These are phyloP conservation scores for Clamator glandarius DNA, from an alignment of 2,797 vertebrate species.

Conservation along the genomic window DNA sequence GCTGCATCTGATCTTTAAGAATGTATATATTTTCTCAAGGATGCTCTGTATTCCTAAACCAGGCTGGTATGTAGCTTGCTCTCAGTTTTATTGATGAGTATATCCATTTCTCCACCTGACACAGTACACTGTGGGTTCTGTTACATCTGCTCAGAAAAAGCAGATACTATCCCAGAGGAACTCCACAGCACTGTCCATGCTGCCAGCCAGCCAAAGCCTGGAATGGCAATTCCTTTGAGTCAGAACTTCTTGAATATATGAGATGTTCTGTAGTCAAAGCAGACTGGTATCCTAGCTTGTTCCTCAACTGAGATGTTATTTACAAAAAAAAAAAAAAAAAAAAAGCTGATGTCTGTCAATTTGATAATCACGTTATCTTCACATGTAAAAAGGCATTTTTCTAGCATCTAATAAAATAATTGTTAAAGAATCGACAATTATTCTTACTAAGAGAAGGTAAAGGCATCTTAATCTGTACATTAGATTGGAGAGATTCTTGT, in stretches of 20 bases:
- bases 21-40: background rate
- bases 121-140: background rate
- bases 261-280: background rate
- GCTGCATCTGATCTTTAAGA: background rate
- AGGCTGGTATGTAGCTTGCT: background rate
- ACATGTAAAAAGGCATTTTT: background rate
- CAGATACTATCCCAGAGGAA: background rate
- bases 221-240: background rate
- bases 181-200: background rate
- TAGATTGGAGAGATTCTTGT: background rate
- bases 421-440: constrained; percentile 8
- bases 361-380: background rate
- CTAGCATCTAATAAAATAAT: background rate
- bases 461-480: background rate
- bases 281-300: background rate
- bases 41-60: background rate
- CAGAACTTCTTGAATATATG: background rate
- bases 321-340: background rate
- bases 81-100: background rate
- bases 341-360: background rate
- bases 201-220: background rate
- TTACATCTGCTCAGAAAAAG: background rate
- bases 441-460: constrained; percentile 5
- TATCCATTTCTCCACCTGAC: background rate
- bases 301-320: background rate